These are phyloP conservation scores for Sepioteuthis lessoniana DNA, from an alignment of 2,888 invertebrate genomes.

Conservation along the genomic window DNA sequence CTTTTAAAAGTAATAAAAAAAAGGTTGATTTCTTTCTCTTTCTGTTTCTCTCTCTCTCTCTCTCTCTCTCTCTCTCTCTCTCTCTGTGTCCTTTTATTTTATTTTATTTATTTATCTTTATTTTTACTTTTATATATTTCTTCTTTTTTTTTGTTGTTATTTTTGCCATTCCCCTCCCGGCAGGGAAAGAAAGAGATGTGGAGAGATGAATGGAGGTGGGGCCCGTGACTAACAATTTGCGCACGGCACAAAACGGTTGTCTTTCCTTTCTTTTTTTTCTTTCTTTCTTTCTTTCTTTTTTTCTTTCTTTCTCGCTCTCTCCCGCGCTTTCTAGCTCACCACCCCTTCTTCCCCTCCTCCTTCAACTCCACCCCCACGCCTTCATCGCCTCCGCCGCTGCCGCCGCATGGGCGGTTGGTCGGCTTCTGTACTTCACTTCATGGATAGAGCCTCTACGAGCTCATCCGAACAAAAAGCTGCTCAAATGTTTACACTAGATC, in stretches of 20 bases:
- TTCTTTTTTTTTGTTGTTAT: no score
- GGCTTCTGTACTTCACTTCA: no score
- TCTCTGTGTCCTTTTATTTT: no score
- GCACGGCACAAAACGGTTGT: neutral
- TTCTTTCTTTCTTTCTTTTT: neutral
- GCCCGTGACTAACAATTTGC: constrained; percentile 38
- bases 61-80: neutral
- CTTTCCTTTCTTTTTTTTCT: neutral
- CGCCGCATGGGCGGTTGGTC: no score
- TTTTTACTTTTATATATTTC: no score
- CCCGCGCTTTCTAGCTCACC: no score
- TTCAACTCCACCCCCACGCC: neutral
- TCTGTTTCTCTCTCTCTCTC: neutral
- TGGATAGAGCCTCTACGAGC: no score
- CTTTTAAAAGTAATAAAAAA: neutral
- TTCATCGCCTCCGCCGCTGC: no score
- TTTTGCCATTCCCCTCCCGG: neutral
- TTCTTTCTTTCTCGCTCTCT: neutral
- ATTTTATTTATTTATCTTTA: no score
- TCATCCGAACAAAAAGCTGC: no score
- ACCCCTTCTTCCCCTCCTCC: neutral
- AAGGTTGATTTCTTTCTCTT: neutral
- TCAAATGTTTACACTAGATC: no score
- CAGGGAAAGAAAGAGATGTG: neutral
- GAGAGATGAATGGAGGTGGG: neutral